Evolutionary conservation across 2,888 invertebrate species (phyloP).

Genomic region (Ryuthela nishihirai): DNA sequence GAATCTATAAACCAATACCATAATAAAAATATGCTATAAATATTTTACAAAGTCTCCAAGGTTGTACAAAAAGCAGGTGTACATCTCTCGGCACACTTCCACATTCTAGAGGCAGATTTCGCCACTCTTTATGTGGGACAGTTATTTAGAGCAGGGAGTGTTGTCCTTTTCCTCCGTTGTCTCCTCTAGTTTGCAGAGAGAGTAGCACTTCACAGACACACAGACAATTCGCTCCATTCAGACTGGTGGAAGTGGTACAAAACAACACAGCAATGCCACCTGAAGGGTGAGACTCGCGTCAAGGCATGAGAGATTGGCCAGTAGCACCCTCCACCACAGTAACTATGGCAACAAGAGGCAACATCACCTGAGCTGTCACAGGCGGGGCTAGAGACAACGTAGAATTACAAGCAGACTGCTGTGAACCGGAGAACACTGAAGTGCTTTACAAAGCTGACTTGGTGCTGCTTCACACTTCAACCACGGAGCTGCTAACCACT

Average conservation of each 20-base stretch:
- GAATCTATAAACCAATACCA: conserved; percentile 36
- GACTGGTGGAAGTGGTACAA: conserved; percentile 3
- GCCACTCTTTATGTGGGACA: too few species aligned
- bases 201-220: too few species aligned
- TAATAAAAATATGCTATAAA: conserved; percentile 40
- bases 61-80: conserved; percentile 25
- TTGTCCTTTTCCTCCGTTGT: too few species aligned
- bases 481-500: too few species aligned
- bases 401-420: too few species aligned
- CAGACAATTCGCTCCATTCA: background rate
- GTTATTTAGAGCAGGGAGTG: too few species aligned
- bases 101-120: conserved; percentile 9
- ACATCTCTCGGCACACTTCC: conserved; percentile 9
- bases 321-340: too few species aligned
- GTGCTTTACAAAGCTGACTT: conserved; percentile 8
- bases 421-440: conserved; percentile 14
- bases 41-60: conserved; percentile 32
- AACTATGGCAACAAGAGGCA: too few species aligned
- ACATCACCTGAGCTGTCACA: too few species aligned
- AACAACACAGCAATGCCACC: conserved; percentile 6
- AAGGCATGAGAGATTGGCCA: too few species aligned
- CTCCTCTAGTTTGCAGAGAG: conserved; percentile 11
- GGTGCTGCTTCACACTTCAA: conserved; percentile 12
- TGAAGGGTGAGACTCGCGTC: too few species aligned
- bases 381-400: too few species aligned